These are phyloP conservation scores for Carcinoscorpius rotundicauda DNA, from an alignment of 1,140 invertebrate genomes.

Conservation along the genomic window DNA sequence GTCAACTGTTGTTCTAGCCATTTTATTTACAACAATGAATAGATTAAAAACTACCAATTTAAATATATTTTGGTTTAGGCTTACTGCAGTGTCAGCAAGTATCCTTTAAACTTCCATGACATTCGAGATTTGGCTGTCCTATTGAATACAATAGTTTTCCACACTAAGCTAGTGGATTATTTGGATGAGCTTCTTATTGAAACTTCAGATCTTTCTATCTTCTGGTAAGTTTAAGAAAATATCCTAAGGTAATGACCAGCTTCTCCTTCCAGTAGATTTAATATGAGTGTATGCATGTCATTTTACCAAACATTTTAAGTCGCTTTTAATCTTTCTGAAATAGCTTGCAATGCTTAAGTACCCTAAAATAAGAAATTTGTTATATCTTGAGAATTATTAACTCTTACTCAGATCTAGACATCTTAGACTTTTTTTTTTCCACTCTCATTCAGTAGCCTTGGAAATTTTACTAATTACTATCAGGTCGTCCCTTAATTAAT, in stretches of 20 bases:
- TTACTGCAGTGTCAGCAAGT: slow-evolving; percentile 76
- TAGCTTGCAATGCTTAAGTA: too few species aligned
- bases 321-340: not conserved
- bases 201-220: slow-evolving; percentile 92
- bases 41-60: too few species aligned
- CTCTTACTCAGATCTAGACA: too few species aligned
- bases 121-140: slow-evolving; percentile 76
- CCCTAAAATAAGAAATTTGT: too few species aligned
- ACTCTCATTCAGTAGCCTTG: too few species aligned
- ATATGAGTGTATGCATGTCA: not conserved
- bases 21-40: too few species aligned
- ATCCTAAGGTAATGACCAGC: not conserved
- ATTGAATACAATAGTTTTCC: slow-evolving; percentile 91
- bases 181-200: slow-evolving; percentile 95
- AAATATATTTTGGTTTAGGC: slow-evolving; percentile 39
- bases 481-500: too few species aligned
- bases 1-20: too few species aligned
- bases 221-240: slow-evolving; percentile 46
- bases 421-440: too few species aligned
- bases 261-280: not conserved
- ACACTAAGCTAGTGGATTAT: slow-evolving; percentile 96
- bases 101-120: slow-evolving; percentile 67
- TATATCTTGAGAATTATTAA: too few species aligned
- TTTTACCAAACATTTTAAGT: not conserved
- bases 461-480: too few species aligned